Conservation (phyloP, 2,888 invertebrate genomes). For the Scotopteryx bipunctaria region DNA sequence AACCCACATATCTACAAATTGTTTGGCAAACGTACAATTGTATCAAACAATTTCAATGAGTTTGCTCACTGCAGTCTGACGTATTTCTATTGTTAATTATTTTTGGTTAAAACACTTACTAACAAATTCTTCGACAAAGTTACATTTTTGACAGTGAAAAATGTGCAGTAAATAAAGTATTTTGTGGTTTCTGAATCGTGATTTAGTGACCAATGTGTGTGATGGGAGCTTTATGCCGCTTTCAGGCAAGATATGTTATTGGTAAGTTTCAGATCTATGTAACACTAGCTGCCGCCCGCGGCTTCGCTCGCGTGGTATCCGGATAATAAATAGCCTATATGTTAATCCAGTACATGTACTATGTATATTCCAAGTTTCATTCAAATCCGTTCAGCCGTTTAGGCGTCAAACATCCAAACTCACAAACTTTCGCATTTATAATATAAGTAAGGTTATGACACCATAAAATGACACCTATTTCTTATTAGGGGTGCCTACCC, state of each 20-base stretch:
- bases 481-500: too few species aligned
- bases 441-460: too few species aligned
- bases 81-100: neutral
- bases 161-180: conserved; percentile 2
- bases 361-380: too few species aligned
- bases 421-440: too few species aligned
- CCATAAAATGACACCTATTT: too few species aligned
- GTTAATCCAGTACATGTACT: too few species aligned
- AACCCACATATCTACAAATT: conserved; percentile 11
- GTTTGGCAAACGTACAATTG: conserved; percentile 19
- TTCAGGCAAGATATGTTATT: conserved; percentile 75
- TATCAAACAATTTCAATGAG: conserved; percentile 7
- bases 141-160: neutral
- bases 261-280: conserved; percentile 53
- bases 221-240: conserved; percentile 76
- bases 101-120: neutral
- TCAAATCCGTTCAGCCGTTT: too few species aligned
- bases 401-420: too few species aligned
- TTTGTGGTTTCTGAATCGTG: neutral
- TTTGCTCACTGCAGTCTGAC: conserved; percentile 10
- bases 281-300: too few species aligned
- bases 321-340: too few species aligned
- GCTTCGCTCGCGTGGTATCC: too few species aligned
- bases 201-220: conserved; percentile 63
- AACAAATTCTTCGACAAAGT: too few species aligned